Evolutionary conservation across 2,888 invertebrate genomes (phyloP).

Genomic region (Tetranychus truncatus): DNA sequence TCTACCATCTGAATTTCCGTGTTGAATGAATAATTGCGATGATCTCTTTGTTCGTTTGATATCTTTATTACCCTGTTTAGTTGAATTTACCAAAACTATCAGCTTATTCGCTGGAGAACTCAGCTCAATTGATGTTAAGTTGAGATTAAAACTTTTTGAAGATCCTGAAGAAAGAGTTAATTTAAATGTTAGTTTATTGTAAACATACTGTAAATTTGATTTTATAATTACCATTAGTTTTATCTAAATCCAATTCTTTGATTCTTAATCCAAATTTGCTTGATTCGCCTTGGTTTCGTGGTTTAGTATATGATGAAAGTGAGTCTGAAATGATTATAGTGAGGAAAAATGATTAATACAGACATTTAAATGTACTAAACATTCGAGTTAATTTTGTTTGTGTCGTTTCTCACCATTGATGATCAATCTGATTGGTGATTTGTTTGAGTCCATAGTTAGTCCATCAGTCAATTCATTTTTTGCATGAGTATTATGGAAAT

Average conservation of each 20-base stretch:
- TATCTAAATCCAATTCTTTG: no score
- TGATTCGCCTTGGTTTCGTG: neutral
- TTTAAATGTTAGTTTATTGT: no score
- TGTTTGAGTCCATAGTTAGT: no score
- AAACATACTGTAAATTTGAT: no score
- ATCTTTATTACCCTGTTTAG: neutral
- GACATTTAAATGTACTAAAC: neutral
- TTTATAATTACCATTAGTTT: neutral
- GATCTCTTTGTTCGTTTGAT: neutral
- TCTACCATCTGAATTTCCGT: neutral
- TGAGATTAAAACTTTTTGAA: neutral
- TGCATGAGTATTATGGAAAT: no score
- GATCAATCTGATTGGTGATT: no score
- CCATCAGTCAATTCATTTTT: no score
- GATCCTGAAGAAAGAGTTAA: no score
- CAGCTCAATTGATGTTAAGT: neutral
- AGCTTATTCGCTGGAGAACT: neutral
- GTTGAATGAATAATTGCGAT: neutral
- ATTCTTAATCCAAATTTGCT: neutral
- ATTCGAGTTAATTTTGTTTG: neutral
- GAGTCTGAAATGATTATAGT: neutral
- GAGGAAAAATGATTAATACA: neutral
- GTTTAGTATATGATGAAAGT: neutral
- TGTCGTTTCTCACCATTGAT: no score
- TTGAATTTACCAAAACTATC: neutral